Percentiles rank a stretch among this genome's conserved stretches.
These are phyloP conservation scores for Reticulitermes speratus DNA, from an alignment of 1,140 invertebrate species.

Conservation along the genomic window DNA sequence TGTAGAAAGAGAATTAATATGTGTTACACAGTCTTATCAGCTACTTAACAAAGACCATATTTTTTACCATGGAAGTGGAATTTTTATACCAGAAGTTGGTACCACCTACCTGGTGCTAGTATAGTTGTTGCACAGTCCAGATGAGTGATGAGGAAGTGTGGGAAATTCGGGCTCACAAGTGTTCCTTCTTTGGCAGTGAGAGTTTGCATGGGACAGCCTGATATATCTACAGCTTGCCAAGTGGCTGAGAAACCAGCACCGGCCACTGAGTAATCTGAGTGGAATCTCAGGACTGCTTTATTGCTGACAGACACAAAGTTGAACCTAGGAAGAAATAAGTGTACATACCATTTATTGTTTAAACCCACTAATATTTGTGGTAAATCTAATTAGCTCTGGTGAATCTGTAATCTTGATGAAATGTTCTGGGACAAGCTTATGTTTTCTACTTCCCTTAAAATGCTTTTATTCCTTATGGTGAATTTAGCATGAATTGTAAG, in stretches of 20 bases:
- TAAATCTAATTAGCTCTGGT: too few relatives aligned
- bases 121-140: constrained; percentile 68
- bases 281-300: constrained; percentile 61
- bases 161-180: constrained; percentile 64
- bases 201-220: constrained; percentile 55
- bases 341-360: background rate
- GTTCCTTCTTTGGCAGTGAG: constrained; percentile 36
- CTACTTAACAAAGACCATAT: too few relatives aligned
- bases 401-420: too few relatives aligned
- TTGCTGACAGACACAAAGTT: constrained; percentile 62
- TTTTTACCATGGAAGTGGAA: background rate
- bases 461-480: too few relatives aligned
- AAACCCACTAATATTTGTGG: too few relatives aligned
- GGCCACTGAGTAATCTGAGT: constrained; percentile 67
- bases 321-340: constrained; percentile 45
- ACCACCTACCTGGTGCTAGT: constrained; percentile 54
- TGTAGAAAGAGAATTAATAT: too few relatives aligned
- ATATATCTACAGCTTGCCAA: constrained; percentile 68
- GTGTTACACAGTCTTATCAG: too few relatives aligned
- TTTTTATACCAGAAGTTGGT: background rate
- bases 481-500: too few relatives aligned
- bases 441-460: too few relatives aligned
- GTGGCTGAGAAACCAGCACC: constrained; percentile 62
- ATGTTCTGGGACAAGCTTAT: too few relatives aligned
- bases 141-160: constrained; percentile 61